Evolutionary conservation across 2,113 vertebrate genomes (phyloP), one percentile per base, ranked within the genome.

Genomic region (Trichomycterus rosablanca): DNA sequence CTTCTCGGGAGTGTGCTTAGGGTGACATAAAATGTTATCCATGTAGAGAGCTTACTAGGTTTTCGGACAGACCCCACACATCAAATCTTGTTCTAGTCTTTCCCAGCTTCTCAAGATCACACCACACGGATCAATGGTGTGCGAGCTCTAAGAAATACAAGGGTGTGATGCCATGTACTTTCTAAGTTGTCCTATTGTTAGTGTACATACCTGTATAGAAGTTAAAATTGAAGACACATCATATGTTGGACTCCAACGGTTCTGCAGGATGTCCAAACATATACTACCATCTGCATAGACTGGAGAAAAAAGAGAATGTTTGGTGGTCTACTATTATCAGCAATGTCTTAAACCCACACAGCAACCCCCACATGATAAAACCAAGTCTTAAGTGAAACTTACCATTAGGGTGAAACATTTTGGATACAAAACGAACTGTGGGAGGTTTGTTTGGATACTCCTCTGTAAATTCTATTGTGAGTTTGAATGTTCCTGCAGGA

Each of bases 341-440:
- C 34, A 35, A 3, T 35, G 3, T 35, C n/a, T n/a, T n/a, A n/a
- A n/a, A n/a, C n/a, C n/a, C n/a, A n/a, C n/a, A n/a, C n/a, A n/a
- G n/a, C n/a, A n/a, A n/a, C n/a, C 4, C 5, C 3, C 3, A 35
- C 34, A 35, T 8, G 42, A 40, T 40, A 15, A 40, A 1, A 57
- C 2, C 7, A 20, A 48, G 9, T 7, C 18, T 6, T 30, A 12
- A 11, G 10, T 42, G 1, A 23, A 48, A 71, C 89, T 77, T 87
- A 93, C 96, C 96, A 88, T 98, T 99, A 74, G 95, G 95, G 87
- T 99, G 94, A 89, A 99, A 97, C 96, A 98, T 98, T 92, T 98
- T 98, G 74, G 96, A 98, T 71, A 96, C 91, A 91, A 98, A 98
- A 88, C 95, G 90, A 84, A 98, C 96, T 75, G 96, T 98, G 48